A percentile compares a stretch with the other conserved stretches of the same genome.
Conservation (phyloP, 2,113 vertebrate genomes). For the Hemiprocne comata region DNA sequence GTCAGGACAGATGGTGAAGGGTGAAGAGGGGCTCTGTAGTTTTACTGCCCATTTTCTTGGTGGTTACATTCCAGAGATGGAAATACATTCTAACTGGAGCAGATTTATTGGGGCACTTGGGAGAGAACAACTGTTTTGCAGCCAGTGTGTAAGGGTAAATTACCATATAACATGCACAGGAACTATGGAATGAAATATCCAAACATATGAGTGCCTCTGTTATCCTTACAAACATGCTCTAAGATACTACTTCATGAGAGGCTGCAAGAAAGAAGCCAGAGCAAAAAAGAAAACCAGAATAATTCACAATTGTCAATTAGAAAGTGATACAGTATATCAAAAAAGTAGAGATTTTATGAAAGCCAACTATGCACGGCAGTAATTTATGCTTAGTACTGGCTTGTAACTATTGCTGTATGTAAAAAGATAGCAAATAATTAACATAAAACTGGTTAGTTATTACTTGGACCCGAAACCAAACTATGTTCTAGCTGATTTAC, state of each 20-base stretch:
- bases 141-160: not conserved
- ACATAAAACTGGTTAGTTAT: slow-evolving; percentile 56
- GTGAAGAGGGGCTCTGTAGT: not conserved
- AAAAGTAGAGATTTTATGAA: not conserved
- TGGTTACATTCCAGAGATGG: not conserved
- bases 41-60: not conserved
- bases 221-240: not conserved
- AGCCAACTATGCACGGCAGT: not conserved
- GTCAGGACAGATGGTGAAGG: not conserved
- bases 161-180: not conserved
- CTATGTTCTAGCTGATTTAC: slow-evolving; percentile 23
- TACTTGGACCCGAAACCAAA: slow-evolving; percentile 28
- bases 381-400: not conserved
- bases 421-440: slow-evolving; percentile 59
- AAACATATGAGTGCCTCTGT: not conserved
- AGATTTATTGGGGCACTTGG: not conserved
- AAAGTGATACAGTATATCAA: not conserved
- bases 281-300: not conserved
- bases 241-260: not conserved
- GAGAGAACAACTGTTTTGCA: not conserved
- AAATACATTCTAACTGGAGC: not conserved
- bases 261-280: not conserved
- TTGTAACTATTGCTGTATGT: not conserved
- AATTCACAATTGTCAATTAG: not conserved
- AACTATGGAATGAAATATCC: not conserved